Base-by-base conservation (phyloP, 1,140 invertebrate species). In the Psix sp. region DNA sequence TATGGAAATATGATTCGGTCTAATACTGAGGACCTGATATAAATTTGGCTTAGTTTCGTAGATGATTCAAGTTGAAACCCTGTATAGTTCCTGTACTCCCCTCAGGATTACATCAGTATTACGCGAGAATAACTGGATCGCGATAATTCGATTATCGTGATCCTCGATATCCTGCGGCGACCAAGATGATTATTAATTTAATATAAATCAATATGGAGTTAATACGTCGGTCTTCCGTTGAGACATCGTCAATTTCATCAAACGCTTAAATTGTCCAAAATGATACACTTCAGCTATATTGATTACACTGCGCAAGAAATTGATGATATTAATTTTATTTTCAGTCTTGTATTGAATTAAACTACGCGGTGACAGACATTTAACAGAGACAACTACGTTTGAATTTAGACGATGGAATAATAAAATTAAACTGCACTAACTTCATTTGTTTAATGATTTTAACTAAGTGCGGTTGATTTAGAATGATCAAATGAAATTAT, bases 111-210 rank as follows among this genome's bases (percentile, higher is more conserved):
- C 48, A 51, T 45, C 49, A 56, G 57, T 67, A 75, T 67, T 72
- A 68, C 57, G 43, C 39, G 66, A 65, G 59, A 65, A 74, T 68
- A 75, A 67, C 66, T 51, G 43, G 54, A 66, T 75, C 65, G 48
- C 39, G 56, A 71, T 65, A 74, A 74, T 63, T 62, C 60, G 60
- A 68, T 74, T 74, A 71, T 57, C 57, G 52, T 71, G 63, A 77
- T 66, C 48, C 51, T 60, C 40, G 16, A 46, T 67, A 66, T 74
- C 59, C 70, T 63, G 40, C 24, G 38, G 54, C 40, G 29, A 31
- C 43, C 46, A 38, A 48, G 57, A 59, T 63, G 52, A 73, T 74
- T 68, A 70, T 68, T 77, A 66, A 73, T 72, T 76, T 63, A 76
- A 70, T 62, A 65, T 62, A 60, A 59, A 75, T 75, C 60, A 60